phyloP scores from a whole-genome alignment of 2,797 vertebrate genomes.

The Anas acuta region DNA sequence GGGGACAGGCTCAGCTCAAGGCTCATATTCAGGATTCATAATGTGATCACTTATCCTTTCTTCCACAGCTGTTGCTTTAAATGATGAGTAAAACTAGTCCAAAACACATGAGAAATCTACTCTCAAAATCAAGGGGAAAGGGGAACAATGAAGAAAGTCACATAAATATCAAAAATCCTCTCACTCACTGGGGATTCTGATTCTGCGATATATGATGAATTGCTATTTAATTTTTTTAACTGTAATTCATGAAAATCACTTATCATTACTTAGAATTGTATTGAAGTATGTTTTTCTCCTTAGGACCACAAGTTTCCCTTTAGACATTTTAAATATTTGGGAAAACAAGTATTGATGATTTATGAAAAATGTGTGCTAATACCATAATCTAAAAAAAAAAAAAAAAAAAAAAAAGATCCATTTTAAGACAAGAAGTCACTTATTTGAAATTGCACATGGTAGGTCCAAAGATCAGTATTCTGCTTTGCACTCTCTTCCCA shows the following conservation, averaged over 20 bases:
- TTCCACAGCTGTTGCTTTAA: not conserved
- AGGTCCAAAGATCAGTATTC: not conserved
- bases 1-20: not conserved
- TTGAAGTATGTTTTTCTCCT: conserved; percentile 39
- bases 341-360: not conserved
- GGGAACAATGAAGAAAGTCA: not conserved
- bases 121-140: conserved; percentile 45
- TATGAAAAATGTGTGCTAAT: not conserved
- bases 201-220: conserved; percentile 50
- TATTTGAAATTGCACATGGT: conserved; percentile 32
- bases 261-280: conserved; percentile 45
- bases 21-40: not conserved
- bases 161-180: conserved; percentile 2
- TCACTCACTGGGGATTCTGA: conserved; percentile 14
- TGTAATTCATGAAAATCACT: conserved; percentile 59
- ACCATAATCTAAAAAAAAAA: conserved; percentile 17
- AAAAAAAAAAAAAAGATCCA: not conserved
- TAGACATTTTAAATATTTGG: conserved; percentile 10
- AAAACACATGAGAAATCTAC: not conserved
- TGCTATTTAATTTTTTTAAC: conserved; percentile 56
- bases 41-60: not conserved
- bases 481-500: not conserved
- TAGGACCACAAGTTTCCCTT: conserved; percentile 17
- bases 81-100: conserved; percentile 37
- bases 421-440: not conserved